Evolutionary conservation across 2,113 vertebrate genomes (phyloP).

Genomic region (Sinocyclocheilus grahami): DNA sequence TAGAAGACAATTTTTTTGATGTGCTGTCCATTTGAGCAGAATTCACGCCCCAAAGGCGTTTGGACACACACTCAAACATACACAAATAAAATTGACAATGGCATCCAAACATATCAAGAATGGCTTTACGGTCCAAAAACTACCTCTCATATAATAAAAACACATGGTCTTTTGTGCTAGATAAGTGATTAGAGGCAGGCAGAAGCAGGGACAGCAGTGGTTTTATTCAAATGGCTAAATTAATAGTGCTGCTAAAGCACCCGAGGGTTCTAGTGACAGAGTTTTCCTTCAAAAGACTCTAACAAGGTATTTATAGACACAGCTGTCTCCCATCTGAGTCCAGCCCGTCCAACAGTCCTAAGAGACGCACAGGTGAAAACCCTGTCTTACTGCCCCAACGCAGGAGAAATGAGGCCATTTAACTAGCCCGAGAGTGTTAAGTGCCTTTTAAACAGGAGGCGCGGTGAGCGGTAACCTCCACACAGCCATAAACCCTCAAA

Average conservation of each 20-base stretch:
- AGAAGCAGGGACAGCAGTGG: not conserved
- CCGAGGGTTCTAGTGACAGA: conserved; percentile 62
- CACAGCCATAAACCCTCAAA: conserved; percentile 32
- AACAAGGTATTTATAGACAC: conserved; percentile 70
- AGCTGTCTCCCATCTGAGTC: conserved; percentile 65
- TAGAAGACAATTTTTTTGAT: not conserved
- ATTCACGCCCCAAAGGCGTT: not conserved
- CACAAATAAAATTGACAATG: not conserved
- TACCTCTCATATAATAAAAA: not conserved
- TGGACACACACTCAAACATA: not conserved
- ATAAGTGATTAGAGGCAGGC: conserved; percentile 1
- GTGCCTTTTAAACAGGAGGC: conserved; percentile 21
- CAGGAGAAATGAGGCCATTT: conserved; percentile 14
- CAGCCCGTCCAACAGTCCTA: conserved; percentile 30
- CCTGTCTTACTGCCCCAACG: conserved; percentile 59
- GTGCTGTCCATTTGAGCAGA: not conserved
- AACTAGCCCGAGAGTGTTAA: conserved; percentile 10
- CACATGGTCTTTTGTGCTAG: not conserved
- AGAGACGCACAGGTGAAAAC: conserved; percentile 60
- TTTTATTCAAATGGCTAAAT: conserved; percentile 58
- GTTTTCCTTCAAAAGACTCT: conserved; percentile 57
- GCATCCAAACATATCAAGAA: not conserved
- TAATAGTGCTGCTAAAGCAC: conserved; percentile 59
- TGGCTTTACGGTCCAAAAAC: not conserved
- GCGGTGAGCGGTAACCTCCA: not conserved